Base-by-base conservation (phyloP, 1,140 invertebrate genomes). In the Spodoptera litura region DNA sequence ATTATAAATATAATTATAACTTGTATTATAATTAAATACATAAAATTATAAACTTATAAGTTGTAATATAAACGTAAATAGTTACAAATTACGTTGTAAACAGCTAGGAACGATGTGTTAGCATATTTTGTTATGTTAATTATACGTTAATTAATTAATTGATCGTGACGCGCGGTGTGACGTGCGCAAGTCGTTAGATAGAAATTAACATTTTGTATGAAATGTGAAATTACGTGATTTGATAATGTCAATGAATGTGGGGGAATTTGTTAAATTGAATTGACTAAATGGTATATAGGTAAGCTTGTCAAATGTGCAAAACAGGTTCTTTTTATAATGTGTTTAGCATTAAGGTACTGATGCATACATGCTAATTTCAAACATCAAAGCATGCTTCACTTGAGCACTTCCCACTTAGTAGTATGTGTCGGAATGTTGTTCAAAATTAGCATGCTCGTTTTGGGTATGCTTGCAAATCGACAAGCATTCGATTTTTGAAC, bases 71-170 rank as follows among this genome's bases (percentile, higher is more conserved):
- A 20, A 53, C 38, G 13, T 9, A 25, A 53, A 10, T 75, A 64
- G 72, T 62, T 53, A 53, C 51, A 38, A 64, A 49, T 64, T 75
- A 53, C 56, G 56, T 75, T 75, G 13, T 52, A 25, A 64, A 75
- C 49, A 35, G 73, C 73, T 75, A 75, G 73, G 49, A 27, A 35
- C 59, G 59, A 62, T 53, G 35, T 53, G 73, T 53, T 62, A 75
- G 73, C 59, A 52, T 49, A 75, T 75, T 75, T 75, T 64, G 73
- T 53, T 75, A 64, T 31, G 59, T 49, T 53, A 64, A 64, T 52
- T 31, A 62, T 13, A 27, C 66, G 10, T 35, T 6, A 61, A 61
- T 61, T 61, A 11, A 35, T 62, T n/a, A 61, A 38, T 64, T 75
- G 59, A 53, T 62, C 31, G n/a, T 3, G 59, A 38, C 58, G 20